These are phyloP conservation scores for Netelia inedita DNA, from an alignment of 2,888 invertebrate species.

Conservation along the genomic window DNA sequence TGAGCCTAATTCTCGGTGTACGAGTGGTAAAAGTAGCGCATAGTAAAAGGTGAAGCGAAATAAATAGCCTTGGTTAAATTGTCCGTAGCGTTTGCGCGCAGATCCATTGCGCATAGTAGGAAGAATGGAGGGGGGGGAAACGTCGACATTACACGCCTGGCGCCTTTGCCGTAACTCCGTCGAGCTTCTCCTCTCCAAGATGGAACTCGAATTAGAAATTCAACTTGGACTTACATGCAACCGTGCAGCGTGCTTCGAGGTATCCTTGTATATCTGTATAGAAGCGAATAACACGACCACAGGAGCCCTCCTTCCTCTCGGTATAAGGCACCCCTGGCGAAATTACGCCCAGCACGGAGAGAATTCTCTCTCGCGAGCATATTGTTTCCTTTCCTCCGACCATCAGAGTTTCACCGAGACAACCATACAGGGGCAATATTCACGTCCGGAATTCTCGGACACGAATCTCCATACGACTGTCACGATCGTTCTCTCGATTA, in stretches of 20 bases:
- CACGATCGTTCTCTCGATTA: slow-evolving; percentile 44
- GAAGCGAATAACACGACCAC: slow-evolving; percentile 63
- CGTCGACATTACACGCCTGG: slow-evolving; percentile 52
- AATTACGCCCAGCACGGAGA: slow-evolving; percentile 45
- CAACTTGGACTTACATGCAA: slow-evolving; percentile 52
- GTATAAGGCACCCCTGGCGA: slow-evolving; percentile 11
- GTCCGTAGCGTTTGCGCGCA: slow-evolving; percentile 51
- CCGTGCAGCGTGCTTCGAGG: slow-evolving; percentile 16
- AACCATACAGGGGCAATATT: slow-evolving; percentile 35
- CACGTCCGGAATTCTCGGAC: slow-evolving; percentile 11
- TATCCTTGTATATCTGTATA: background rate
- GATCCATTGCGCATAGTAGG: slow-evolving; percentile 38
- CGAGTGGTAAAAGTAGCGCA: slow-evolving; percentile 14
- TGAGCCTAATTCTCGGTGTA: slow-evolving; percentile 37
- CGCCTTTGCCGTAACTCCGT: slow-evolving; percentile 47
- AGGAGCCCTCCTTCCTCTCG: no score
- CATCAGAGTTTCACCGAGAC: slow-evolving; percentile 21
- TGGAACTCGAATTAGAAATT: slow-evolving; percentile 64
- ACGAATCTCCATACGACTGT: slow-evolving; percentile 22
- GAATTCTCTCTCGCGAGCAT: slow-evolving; percentile 37
- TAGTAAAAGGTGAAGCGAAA: slow-evolving; percentile 51
- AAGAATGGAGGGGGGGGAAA: background rate
- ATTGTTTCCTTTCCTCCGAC: slow-evolving; percentile 53
- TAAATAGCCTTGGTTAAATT: slow-evolving; percentile 64
- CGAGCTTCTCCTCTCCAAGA: slow-evolving; percentile 42